Evolutionary conservation across 1,140 invertebrate genomes (phyloP).

Genomic region (Asobara japonica): DNA sequence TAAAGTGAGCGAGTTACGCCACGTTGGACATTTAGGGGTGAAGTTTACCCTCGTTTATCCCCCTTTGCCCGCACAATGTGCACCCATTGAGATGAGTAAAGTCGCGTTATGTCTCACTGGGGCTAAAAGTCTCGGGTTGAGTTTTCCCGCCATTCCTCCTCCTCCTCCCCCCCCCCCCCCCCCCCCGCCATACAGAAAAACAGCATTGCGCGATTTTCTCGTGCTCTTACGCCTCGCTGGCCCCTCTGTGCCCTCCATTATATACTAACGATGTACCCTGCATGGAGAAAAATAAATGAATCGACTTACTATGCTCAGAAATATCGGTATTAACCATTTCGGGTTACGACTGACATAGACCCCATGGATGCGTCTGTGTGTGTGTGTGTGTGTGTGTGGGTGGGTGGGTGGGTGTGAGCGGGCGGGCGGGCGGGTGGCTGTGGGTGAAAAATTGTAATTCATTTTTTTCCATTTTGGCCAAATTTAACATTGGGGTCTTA

Average conservation of each 20-base stretch:
- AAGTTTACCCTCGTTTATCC: conserved; percentile 25
- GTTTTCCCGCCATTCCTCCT: background rate
- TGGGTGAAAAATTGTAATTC: no score
- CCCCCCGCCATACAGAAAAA: conserved; percentile 29
- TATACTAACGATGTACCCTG: conserved; percentile 4
- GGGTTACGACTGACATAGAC: no score
- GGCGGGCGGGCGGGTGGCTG: no score
- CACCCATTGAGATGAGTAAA: background rate
- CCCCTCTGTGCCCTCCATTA: background rate
- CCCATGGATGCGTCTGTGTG: no score
- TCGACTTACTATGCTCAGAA: background rate
- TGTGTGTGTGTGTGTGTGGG: no score
- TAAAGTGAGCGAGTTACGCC: conserved; percentile 40
- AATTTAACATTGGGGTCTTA: no score
- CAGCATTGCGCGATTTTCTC: conserved; percentile 30
- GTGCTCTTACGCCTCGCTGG: conserved; percentile 31
- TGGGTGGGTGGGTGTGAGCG: no score
- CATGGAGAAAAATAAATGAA: no score
- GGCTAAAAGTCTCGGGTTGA: background rate
- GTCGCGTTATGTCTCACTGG: background rate
- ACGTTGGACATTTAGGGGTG: conserved; percentile 26
- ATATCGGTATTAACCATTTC: no score
- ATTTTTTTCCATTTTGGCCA: no score
- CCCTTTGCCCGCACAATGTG: background rate
- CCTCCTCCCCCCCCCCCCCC: no score